Evolutionary conservation across 2,113 vertebrate genomes (phyloP), one percentile per base, ranked within the genome.

Genomic region (Pseudorectes ferrugineus): DNA sequence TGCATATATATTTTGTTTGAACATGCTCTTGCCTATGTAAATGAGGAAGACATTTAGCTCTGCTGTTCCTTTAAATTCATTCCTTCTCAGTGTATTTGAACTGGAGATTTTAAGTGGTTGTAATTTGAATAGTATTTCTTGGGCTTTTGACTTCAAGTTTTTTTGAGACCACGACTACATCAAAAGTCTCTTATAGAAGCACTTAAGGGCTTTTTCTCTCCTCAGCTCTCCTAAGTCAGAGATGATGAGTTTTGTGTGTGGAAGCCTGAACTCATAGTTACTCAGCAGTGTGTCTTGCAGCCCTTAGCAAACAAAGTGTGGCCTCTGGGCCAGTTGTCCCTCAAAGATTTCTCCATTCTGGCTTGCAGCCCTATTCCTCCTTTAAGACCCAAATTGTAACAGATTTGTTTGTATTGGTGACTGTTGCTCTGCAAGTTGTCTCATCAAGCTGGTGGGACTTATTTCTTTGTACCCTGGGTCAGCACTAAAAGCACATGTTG

Each of bases 1-100:
- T 99, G 98, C 98, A 98, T 99, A 97, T 98, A 98, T 98, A 98
- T 98, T 98, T 98, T 97, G 98, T 98, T 98, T 97, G 97, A 97
- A 96, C 92, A 89, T 98, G 96, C 91, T 96, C 97, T 98, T 97
- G 97, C 89, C 65, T 97, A 98, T 99, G 98, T 98, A 98, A 98
- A 99, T 98, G 95, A 98, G 96, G 89, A 91, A 97, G 93, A 85
- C 94, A 90, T 92, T 97, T 79, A 93, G 95, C 95, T 97, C 95
- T 95, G 80, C 83, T 96, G 62, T 97, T 97, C 96, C 98, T 98
- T 97, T 96, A 97, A 97, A 96, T 97, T 97, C 87, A 95, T 96
- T 94, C 96, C 75, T 95, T 87, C 97, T 96, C 91, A 88, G 31
- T 97, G 95, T 97, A 96, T 97, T 93, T 95, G 94, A 83, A 96